phyloP scores from a whole-genome alignment of 2,888 invertebrate genomes.

The Rhingia campestris region DNA sequence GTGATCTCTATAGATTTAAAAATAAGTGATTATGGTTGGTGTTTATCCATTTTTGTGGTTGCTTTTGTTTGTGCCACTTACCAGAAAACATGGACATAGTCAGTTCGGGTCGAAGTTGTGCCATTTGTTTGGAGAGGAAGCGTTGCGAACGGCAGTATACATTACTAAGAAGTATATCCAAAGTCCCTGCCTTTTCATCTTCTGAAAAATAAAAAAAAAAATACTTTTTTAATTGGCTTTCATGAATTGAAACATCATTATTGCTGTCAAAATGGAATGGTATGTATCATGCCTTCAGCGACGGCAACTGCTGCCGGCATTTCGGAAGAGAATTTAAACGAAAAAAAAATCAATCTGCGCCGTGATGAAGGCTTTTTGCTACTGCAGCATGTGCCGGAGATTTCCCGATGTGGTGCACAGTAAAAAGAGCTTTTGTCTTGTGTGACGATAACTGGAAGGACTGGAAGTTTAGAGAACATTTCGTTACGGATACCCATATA shows the following conservation, averaged over 20 bases:
- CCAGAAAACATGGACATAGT: conserved; percentile 99
- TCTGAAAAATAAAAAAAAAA: conserved; percentile 77
- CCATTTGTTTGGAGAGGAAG: conserved; percentile 95
- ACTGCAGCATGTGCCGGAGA: conserved; percentile 14
- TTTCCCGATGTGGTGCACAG: not conserved
- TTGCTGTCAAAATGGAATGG: not conserved
- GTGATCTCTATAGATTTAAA: conserved; percentile 90
- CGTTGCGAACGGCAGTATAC: conserved; percentile 96
- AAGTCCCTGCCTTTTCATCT: conserved; percentile 85
- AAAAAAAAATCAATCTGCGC: conserved; percentile 1
- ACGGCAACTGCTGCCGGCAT: conserved; percentile 26
- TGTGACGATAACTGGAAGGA: conserved; percentile 22
- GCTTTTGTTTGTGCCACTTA: conserved; percentile 81
- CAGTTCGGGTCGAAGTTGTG: conserved; percentile 96
- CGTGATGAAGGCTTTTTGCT: conserved; percentile 20
- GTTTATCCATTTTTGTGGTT: not conserved
- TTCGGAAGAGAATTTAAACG: not conserved
- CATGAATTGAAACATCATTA: not conserved
- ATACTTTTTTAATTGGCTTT: conserved; percentile 23
- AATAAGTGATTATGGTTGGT: not conserved
- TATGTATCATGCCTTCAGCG: conserved; percentile 23
- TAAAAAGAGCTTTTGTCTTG: conserved; percentile 41
- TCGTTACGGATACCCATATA: too few species aligned
- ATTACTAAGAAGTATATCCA: conserved; percentile 92
- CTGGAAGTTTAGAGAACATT: not conserved